A percentile compares a stretch with the other conserved stretches of the same genome.
phyloP scores from a whole-genome alignment of 2,888 invertebrate genomes.

The Tetragonula carbonaria region DNA sequence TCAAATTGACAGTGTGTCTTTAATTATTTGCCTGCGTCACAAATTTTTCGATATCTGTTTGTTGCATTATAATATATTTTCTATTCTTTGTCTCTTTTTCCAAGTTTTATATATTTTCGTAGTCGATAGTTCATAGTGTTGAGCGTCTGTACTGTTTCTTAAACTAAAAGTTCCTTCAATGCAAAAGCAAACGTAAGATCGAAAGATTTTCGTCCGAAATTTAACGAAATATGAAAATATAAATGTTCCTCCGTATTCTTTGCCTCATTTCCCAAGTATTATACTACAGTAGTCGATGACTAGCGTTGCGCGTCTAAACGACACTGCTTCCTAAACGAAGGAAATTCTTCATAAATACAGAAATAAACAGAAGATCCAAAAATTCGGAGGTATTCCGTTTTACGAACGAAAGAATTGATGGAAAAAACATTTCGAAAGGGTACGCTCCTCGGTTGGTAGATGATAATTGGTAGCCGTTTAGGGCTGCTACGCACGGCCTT shows the following conservation, averaged over 20 bases:
- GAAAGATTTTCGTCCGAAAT: no score
- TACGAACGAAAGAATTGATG: background rate
- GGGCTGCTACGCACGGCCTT: conserved; percentile 41
- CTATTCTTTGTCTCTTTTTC: no score
- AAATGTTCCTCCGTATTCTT: no score
- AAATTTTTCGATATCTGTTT: no score
- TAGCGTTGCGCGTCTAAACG: background rate
- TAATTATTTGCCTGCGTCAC: no score
- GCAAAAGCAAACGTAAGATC: background rate
- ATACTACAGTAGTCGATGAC: no score
- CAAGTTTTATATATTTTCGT: no score
- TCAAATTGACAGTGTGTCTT: no score
- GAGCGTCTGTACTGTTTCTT: background rate
- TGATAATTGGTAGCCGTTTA: conserved; percentile 60
- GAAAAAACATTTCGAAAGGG: conserved; percentile 10
- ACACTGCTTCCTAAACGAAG: background rate
- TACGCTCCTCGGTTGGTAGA: conserved; percentile 13
- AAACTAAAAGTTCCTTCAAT: background rate
- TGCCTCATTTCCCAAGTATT: no score
- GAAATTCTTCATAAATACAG: background rate
- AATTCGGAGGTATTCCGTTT: background rate
- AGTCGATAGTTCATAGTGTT: no score
- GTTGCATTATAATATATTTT: no score
- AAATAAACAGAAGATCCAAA: background rate
- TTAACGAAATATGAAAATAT: no score